A percentile compares a stretch with the other conserved stretches of the same genome.
Evolutionary conservation across 2,113 vertebrate genomes (phyloP).

Genomic region (Isichthys henryi): DNA sequence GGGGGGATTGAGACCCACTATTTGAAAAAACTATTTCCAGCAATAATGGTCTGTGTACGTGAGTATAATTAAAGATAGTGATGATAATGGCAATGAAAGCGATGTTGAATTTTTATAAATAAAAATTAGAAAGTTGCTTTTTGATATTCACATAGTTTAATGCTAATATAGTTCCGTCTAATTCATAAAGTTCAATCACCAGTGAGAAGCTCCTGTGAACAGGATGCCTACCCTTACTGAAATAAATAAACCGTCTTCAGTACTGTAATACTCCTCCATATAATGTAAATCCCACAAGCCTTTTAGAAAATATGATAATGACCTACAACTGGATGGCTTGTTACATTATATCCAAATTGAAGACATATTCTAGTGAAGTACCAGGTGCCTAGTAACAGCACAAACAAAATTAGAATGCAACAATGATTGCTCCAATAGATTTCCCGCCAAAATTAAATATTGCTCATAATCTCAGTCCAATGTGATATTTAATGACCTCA

Average conservation of each 20-base stretch:
- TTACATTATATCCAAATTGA: background rate
- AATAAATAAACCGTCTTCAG: background rate
- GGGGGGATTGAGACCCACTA: background rate
- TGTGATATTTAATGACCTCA: conserved; percentile 65
- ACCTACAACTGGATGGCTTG: background rate
- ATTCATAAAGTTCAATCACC: background rate
- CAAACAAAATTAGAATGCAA: conserved; percentile 41
- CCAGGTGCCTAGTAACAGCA: background rate
- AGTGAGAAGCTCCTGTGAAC: background rate
- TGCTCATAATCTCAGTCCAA: conserved; percentile 67
- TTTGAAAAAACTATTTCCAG: background rate
- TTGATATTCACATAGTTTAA: background rate
- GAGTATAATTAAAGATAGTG: background rate
- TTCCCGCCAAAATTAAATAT: conserved; percentile 70
- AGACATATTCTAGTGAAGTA: background rate
- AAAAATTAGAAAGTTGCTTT: background rate
- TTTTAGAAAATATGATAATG: background rate
- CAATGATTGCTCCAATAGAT: conserved; percentile 66
- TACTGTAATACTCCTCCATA: background rate
- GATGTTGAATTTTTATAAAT: background rate
- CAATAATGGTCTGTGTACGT: background rate
- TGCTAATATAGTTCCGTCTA: background rate
- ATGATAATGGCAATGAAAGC: background rate
- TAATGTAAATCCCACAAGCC: background rate
- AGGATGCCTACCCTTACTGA: background rate